phyloP scores from a whole-genome alignment of 2,797 vertebrate species.

The Mus caroli region DNA sequence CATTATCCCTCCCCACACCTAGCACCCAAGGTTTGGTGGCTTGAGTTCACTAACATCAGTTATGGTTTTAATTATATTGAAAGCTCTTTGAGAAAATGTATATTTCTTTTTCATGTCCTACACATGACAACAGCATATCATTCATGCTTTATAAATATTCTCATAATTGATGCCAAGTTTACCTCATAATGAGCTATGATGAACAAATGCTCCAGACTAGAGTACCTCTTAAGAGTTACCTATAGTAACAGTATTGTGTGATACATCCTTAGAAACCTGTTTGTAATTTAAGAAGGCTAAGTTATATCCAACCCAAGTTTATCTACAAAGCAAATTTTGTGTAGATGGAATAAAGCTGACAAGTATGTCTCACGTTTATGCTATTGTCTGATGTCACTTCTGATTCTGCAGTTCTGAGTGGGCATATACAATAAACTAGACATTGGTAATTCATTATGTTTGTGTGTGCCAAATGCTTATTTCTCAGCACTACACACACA shows the following conservation, averaged over 20 bases:
- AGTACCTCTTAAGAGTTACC: neutral
- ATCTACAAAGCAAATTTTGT: neutral
- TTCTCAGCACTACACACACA: neutral
- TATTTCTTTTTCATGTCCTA: neutral
- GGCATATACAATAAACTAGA: constrained; percentile 48
- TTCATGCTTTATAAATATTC: neutral
- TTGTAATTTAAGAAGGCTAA: constrained; percentile 30
- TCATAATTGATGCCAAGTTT: neutral
- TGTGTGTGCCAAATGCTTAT: neutral
- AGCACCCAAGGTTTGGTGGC: neutral
- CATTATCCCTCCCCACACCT: neutral
- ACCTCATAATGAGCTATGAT: neutral
- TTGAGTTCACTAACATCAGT: neutral
- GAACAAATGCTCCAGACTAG: neutral
- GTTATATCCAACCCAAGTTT: constrained; percentile 20
- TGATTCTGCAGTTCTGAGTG: neutral
- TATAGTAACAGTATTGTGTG: neutral
- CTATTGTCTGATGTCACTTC: neutral
- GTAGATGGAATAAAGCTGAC: neutral
- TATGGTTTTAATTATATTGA: neutral
- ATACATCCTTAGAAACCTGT: constrained; percentile 1
- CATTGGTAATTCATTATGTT: constrained; percentile 46
- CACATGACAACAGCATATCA: neutral
- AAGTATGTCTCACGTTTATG: constrained; percentile 8
- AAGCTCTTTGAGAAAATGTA: neutral